Conservation (phyloP, 2,113 vertebrate species). For the Circaetus gallicus region DNA sequence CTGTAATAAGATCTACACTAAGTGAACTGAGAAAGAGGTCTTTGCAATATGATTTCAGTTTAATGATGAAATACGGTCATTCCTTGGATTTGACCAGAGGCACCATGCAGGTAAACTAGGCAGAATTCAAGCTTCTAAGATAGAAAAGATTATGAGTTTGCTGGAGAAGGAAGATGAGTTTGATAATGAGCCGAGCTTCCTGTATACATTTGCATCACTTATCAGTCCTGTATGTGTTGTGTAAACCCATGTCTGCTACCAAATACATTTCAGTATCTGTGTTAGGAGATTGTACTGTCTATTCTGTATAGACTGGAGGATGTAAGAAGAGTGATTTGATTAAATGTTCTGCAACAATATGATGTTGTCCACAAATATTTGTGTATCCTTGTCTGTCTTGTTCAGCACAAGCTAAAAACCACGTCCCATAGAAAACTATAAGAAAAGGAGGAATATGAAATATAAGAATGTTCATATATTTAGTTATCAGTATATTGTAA, state of each 20-base stretch:
- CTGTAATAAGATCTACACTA: neutral
- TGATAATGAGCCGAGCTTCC: neutral
- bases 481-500: neutral
- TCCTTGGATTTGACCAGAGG: neutral
- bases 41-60: neutral
- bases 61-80: neutral
- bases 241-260: neutral
- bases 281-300: neutral
- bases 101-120: neutral
- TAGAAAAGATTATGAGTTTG: neutral
- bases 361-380: neutral
- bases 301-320: neutral
- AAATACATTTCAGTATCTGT: neutral
- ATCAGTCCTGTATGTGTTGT: neutral
- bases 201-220: neutral
- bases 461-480: neutral
- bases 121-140: neutral
- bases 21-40: neutral
- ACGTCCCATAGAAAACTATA: neutral
- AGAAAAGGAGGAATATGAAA: neutral
- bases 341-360: neutral
- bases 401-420: neutral
- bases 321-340: neutral
- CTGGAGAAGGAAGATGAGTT: neutral
- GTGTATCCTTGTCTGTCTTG: neutral